Evolutionary conservation across 2,888 invertebrate genomes (phyloP).

Genomic region (Frankliniella fusca): DNA sequence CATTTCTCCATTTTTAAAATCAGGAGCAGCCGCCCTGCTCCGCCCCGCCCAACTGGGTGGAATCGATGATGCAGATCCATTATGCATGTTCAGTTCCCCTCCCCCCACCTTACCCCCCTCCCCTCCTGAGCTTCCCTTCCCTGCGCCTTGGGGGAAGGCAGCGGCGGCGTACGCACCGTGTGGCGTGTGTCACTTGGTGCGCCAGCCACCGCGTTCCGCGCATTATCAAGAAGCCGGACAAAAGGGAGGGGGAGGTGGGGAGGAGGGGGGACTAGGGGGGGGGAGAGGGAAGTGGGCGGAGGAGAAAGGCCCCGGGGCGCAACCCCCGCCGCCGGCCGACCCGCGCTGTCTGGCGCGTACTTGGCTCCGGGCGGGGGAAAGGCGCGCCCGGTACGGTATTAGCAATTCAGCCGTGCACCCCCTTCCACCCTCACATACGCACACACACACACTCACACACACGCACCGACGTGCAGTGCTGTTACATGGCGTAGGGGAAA

Average conservation of each 20-base stretch:
- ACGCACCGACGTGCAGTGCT: too few species aligned
- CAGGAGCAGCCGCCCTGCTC: background rate
- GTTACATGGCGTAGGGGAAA: too few species aligned
- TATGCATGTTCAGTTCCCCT: background rate
- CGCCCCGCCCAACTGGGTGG: background rate
- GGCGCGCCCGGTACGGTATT: background rate
- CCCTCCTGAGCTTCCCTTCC: too few species aligned
- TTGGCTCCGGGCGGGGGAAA: background rate
- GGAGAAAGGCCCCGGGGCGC: background rate
- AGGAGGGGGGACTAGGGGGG: too few species aligned
- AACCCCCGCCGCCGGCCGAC: background rate
- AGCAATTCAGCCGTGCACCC: background rate
- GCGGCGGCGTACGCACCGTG: background rate
- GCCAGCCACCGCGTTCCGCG: background rate
- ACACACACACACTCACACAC: too few species aligned
- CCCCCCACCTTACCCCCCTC: too few species aligned
- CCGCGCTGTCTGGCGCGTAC: too few species aligned
- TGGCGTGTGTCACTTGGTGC: slow-evolving; percentile 13
- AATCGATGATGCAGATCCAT: slow-evolving; percentile 21
- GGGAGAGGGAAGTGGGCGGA: too few species aligned
- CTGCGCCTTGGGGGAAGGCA: background rate
- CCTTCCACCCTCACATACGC: too few species aligned
- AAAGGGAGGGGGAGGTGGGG: background rate
- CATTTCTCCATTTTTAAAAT: slow-evolving; percentile 21
- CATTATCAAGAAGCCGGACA: slow-evolving; percentile 14